Evolutionary conservation across 2,888 invertebrate species (phyloP).

Genomic region (Eupithecia centaureata): DNA sequence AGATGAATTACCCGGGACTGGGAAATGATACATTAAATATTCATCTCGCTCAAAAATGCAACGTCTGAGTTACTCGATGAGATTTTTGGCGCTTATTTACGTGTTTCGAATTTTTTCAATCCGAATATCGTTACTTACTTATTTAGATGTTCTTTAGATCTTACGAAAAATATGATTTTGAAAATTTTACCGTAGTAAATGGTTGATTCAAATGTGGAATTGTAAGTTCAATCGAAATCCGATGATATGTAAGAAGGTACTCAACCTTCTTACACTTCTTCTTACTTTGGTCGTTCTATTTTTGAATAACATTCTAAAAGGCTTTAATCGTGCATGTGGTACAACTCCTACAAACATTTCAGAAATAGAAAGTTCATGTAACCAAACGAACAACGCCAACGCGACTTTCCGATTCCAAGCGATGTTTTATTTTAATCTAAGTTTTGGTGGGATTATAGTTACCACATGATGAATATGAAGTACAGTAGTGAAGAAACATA

Average conservation of each 20-base stretch:
- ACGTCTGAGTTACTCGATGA: conserved; percentile 69
- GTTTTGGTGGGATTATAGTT: background rate
- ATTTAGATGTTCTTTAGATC: conserved; percentile 27
- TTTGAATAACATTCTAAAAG: background rate
- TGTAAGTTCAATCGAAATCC: background rate
- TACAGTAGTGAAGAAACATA: conserved; percentile 24
- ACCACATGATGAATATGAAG: background rate
- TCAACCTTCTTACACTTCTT: too few species aligned
- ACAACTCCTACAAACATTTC: background rate
- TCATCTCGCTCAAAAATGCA: conserved; percentile 75
- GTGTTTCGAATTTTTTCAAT: conserved; percentile 44
- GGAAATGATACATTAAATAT: conserved; percentile 81
- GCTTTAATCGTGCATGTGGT: background rate
- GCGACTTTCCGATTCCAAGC: background rate
- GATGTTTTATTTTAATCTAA: background rate
- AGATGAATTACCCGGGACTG: conserved; percentile 75
- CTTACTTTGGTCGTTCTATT: background rate
- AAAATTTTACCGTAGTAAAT: background rate
- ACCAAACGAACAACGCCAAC: background rate
- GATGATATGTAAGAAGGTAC: background rate
- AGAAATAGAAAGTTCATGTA: background rate
- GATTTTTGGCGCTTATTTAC: conserved; percentile 53
- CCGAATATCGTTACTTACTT: conserved; percentile 38
- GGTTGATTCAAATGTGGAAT: background rate
- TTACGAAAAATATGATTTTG: background rate